Evolutionary conservation across 2,888 invertebrate species (phyloP), one percentile per base, ranked within the genome.

Genomic region (Drosophila pullipes): DNA sequence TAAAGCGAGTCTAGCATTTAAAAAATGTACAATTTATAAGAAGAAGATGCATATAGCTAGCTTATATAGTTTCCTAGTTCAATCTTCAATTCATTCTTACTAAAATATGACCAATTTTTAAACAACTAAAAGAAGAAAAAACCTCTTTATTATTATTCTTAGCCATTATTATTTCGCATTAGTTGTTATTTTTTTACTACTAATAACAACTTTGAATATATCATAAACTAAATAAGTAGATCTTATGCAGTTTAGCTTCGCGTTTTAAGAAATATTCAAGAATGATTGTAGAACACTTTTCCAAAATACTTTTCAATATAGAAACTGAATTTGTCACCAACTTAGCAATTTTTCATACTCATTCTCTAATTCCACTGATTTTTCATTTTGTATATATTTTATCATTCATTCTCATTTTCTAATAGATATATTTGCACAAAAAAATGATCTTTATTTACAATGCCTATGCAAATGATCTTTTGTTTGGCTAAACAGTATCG

Each of bases 391-490:
- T 7, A 25, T 25, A 7, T 25, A 25, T 7, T 22, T 47, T 25
- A 16, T 25, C 25, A 47, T 9, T 2, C 16, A 7, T 22, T 2
- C 25, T 16, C 25, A 9, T 16, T 25, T 25, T 25, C 16, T 2
- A 2, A 25, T 16, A 0, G 25, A 47, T 47, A 47, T n/a, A 3
- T 28, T 30, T 11, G 2, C 10, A 10, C 31, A 44, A 7, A 37
- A 55, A 22, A 31, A 0, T 1, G 1, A 10, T 30, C 3, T 33
- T 35, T 18, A 44, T 69, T 55, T 67, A 49, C 35, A 30, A 49
- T 35, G 7, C 30, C 44, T 39, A 59, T 69, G 58, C 69, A 68
- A 69, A 59, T 68, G 54, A 47, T 63, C 33, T 31, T 30, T 62
- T 58, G 61, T 58, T 25, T 35, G 2, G 18, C 18, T 39, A 39